Percentiles rank a stretch among this genome's conserved stretches.
phyloP scores from a whole-genome alignment of 2,888 invertebrate genomes.

The Agrotis exclamationis region DNA sequence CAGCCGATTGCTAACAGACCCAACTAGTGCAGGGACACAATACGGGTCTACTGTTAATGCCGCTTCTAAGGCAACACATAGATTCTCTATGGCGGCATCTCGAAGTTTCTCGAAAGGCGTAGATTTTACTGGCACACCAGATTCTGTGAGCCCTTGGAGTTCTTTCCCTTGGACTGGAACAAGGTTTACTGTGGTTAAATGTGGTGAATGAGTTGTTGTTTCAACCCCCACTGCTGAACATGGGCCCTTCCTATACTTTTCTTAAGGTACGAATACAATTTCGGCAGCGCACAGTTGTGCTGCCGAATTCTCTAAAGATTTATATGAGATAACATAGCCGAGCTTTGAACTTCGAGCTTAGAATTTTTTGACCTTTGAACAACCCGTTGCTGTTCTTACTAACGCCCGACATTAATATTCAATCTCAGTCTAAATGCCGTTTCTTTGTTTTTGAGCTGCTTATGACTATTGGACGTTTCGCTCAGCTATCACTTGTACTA shows the following conservation, averaged over 20 bases:
- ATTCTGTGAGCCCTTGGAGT: slow-evolving; percentile 90
- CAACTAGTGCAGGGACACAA: slow-evolving; percentile 98
- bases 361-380: too few species aligned
- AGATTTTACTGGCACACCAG: slow-evolving; percentile 87
- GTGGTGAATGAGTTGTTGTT: neutral
- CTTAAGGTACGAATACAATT: neutral
- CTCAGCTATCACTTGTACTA: too few species aligned
- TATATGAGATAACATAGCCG: too few species aligned
- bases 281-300: too few species aligned
- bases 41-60: slow-evolving; percentile 97
- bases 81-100: slow-evolving; percentile 98
- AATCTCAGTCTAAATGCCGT: too few species aligned
- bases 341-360: too few species aligned
- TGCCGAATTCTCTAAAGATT: too few species aligned
- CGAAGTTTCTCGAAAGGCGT: slow-evolving; percentile 97
- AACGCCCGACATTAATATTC: too few species aligned
- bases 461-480: too few species aligned
- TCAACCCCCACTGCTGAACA: slow-evolving; percentile 27
- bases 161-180: slow-evolving; percentile 92
- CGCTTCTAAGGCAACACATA: slow-evolving; percentile 98
- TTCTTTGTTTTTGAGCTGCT: too few species aligned
- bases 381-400: too few species aligned
- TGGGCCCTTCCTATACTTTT: slow-evolving; percentile 1
- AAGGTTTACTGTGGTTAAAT: slow-evolving; percentile 15
- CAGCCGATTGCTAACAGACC: slow-evolving; percentile 98